phyloP scores from a whole-genome alignment of 2,113 vertebrate species.

The Haemorhous mexicanus region DNA sequence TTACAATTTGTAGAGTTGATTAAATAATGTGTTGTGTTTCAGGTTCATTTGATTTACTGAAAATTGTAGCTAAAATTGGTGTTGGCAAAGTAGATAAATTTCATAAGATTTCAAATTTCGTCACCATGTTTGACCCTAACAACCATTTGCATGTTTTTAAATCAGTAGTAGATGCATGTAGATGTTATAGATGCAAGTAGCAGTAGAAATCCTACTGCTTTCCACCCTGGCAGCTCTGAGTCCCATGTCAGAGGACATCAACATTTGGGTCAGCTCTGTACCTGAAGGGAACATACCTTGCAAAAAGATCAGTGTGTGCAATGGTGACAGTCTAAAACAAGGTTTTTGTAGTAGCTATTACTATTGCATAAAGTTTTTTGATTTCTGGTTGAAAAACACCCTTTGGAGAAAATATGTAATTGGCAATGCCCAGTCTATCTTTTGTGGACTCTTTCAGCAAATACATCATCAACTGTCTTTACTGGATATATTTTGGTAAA shows the following conservation, averaged over 20 bases:
- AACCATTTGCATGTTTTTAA: background rate
- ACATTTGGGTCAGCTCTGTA: background rate
- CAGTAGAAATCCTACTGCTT: background rate
- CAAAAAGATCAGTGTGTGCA: background rate
- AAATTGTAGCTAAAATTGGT: background rate
- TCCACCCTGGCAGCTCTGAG: background rate
- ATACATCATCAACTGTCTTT: background rate
- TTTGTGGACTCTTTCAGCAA: background rate
- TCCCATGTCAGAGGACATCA: background rate
- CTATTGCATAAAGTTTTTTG: background rate
- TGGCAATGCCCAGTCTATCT: background rate
- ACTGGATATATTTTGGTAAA: background rate
- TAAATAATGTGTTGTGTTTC: background rate
- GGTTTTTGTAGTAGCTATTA: background rate
- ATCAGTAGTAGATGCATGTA: background rate
- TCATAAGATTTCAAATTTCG: background rate
- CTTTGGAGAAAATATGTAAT: background rate
- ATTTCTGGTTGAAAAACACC: background rate
- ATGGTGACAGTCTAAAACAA: background rate
- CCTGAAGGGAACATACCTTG: background rate
- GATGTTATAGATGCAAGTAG: background rate
- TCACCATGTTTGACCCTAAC: background rate
- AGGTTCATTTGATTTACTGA: background rate
- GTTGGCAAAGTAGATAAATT: background rate
- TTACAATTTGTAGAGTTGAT: background rate